phyloP scores from a whole-genome alignment of 92 coral and sea anemone genomes.

The Palythoa caribaeorum region DNA sequence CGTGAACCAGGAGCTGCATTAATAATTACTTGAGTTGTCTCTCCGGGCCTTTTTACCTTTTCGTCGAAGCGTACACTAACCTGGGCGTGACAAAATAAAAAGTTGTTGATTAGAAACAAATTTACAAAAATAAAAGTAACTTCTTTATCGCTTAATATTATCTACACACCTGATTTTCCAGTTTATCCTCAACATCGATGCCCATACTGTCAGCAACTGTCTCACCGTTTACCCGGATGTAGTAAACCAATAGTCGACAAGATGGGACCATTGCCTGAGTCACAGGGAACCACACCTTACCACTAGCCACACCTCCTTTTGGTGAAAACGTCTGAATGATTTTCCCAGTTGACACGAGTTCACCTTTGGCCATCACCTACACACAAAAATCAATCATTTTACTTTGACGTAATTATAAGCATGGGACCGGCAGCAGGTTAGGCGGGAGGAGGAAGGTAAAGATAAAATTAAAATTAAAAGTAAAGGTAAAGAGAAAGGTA shows the following conservation, averaged over 20 bases:
- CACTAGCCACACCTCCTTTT: not conserved
- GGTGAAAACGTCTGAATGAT: not conserved
- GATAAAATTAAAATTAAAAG: too few species aligned
- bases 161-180: constrained; percentile 59
- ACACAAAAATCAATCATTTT: not conserved
- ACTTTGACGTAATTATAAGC: not conserved
- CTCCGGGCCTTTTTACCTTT: constrained; percentile 84
- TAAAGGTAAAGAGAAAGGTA: too few species aligned
- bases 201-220: constrained; percentile 51
- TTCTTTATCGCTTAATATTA: not conserved
- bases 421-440: too few species aligned
- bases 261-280: constrained; percentile 60
- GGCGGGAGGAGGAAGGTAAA: too few species aligned
- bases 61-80: constrained; percentile 68
- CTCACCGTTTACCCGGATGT: constrained; percentile 55
- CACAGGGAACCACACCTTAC: constrained; percentile 30
- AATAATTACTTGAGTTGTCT: constrained; percentile 72
- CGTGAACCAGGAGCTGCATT: constrained; percentile 89
- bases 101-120: too few species aligned
- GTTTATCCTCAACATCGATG: constrained; percentile 52
- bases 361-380: constrained; percentile 28
- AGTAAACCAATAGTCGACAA: constrained; percentile 52
- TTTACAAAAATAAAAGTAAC: too few species aligned
- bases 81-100: not conserved
- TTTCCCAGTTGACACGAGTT: constrained; percentile 16